Evolutionary conservation across 1,140 invertebrate genomes (phyloP), one percentile per base, ranked within the genome.

Genomic region (Drosophila arizonae): DNA sequence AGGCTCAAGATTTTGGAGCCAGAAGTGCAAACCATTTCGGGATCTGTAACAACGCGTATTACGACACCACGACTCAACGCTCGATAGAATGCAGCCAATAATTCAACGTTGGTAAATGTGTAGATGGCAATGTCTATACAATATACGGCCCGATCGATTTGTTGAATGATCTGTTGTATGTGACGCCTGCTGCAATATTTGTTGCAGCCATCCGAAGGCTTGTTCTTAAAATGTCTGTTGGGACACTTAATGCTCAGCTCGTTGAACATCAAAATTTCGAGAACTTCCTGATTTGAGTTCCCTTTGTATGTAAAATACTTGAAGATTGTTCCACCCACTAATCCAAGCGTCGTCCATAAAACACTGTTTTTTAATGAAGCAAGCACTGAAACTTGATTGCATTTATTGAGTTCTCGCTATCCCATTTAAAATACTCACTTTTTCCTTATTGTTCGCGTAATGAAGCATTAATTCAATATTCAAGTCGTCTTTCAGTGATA

Each of bases 81-180:
- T 3, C 69, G 52, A 28, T 55, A 21, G 0, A 91, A 15, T 0
- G 81, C 81, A 0, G 64, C 4, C 13, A 46, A 33, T 0, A 90
- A 2, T 6, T 15, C 15, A 0, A 36, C 0, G 0, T 63, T 60
- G 0, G 87, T 81, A 4, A 91, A 77, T 0, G 79, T 91, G 41
- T 90, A 91, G 9, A 91, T 89, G 11, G 87, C 81, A 6, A 87
- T 41, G 24, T 91, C 90, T 1, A 91, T 75, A 30, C 64, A 67
- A 56, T 90, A 80, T 55, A 76, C 57, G 0, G 90, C 90, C 24
- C 62, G 30, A 36, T 90, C 66, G 3, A 91, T 72, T 9, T 70
- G 74, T 8, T 72, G 0, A 2, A 69, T 51, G 3, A 91, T 57
- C 51, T 57, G 66, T 1, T 33, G 36, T 0, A 80, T 17, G 17